Percentiles rank a stretch among this genome's conserved stretches.
Evolutionary conservation across 2,888 invertebrate genomes (phyloP).

Genomic region (Tholera decimalis): DNA sequence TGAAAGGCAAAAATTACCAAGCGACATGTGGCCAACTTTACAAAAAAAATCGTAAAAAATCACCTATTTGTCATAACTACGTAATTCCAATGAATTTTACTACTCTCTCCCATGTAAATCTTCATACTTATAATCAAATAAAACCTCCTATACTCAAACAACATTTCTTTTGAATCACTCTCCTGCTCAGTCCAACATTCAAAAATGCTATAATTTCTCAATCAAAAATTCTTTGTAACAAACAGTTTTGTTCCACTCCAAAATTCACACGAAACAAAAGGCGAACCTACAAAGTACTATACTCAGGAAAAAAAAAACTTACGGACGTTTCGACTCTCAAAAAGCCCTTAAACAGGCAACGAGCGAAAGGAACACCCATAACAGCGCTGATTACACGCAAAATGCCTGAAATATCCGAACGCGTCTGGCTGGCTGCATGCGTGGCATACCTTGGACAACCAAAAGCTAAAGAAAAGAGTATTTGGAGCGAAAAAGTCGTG

Average conservation of each 20-base stretch:
- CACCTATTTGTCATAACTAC: too few relatives aligned
- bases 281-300: constrained; percentile 34
- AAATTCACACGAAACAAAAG: constrained; percentile 56
- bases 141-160: neutral
- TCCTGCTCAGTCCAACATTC: neutral
- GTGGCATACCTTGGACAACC: constrained; percentile 84
- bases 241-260: neutral
- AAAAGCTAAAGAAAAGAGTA: constrained; percentile 81
- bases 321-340: constrained; percentile 60
- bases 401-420: constrained; percentile 87
- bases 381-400: constrained; percentile 67
- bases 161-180: too few relatives aligned
- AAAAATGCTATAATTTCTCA: constrained; percentile 23
- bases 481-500: constrained; percentile 91
- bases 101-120: too few relatives aligned
- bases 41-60: too few relatives aligned
- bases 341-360: constrained; percentile 61
- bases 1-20: too few relatives aligned
- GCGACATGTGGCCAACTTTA: too few relatives aligned
- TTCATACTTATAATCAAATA: too few relatives aligned
- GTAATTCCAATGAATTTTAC: too few relatives aligned
- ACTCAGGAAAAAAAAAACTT: constrained; percentile 35
- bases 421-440: constrained; percentile 85
- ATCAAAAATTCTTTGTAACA: constrained; percentile 7
- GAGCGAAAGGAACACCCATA: constrained; percentile 65